Base-by-base conservation (phyloP, 2,888 invertebrate species). In the Campoletis raptor region DNA sequence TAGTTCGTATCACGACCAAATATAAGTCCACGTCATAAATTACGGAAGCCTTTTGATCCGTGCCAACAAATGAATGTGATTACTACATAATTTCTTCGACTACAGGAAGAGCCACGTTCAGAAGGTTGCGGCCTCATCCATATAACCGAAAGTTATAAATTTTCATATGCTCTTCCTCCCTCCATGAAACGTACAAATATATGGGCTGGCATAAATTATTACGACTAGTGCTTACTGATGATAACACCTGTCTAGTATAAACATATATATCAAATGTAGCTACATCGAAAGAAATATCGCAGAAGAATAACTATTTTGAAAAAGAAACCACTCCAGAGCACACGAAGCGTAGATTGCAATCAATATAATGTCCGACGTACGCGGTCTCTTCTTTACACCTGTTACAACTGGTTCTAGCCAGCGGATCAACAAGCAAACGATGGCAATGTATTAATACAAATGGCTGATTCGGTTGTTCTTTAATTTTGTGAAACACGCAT, bases 381-480 rank as follows among this genome's bases (percentile, higher is more conserved):
- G 10, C 15, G 0, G 37, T 72, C 12, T 54, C 54, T 76, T 76
- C 45, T 37, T 42, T 2, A 24, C 64, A 81, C 67, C 77, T 74
- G 61, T 67, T 77, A 57, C 42, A 86, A 83, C 76, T 76, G 76
- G 76, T 81, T 83, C 40, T 36, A 37, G 61, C 57, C 77, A 67
- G 80, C 42, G 30, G 40, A 48, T 54, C 80, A 86, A 83, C 83
- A 72, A 77, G 76, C 64, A 81, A 77, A 73, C 83, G 85, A 83
- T 86, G 45, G 67, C 52, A 80, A 52, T 24, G 73, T 79, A 61
- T 64, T 42, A 61, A 70, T 61, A 64, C 64, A 52, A 85, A 83
- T 79, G 74, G 76, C 80, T 79, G 54, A 77, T 81, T 81, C 80
- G 83, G 83, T 86, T 72, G 76, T 86, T 81, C 83, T 77, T 76